Evolutionary conservation across 2,888 invertebrate genomes (phyloP).

Genomic region (Limnephilus marmoratus): DNA sequence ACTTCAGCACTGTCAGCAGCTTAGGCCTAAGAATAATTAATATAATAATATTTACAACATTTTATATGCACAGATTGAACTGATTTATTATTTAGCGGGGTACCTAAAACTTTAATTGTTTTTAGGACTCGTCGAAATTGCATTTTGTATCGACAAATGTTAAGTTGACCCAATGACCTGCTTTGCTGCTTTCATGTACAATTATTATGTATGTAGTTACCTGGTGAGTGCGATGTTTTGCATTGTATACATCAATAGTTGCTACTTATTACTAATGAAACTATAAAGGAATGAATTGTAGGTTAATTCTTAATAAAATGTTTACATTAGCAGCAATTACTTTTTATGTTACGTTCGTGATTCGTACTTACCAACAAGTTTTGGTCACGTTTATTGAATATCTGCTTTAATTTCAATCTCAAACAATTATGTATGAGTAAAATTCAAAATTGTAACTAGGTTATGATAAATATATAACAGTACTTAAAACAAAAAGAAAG

Average conservation of each 20-base stretch:
- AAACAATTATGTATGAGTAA: too few species aligned
- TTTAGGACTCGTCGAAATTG: background rate
- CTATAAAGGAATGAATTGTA: background rate
- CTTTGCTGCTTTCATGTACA: background rate
- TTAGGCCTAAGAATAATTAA: background rate
- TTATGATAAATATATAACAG: background rate
- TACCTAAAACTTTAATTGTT: background rate
- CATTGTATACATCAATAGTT: background rate
- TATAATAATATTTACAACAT: background rate
- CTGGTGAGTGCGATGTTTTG: background rate
- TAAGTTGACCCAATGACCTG: background rate
- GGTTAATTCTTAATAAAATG: background rate
- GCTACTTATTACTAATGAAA: background rate
- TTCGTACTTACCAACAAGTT: background rate
- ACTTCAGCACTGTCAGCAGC: background rate
- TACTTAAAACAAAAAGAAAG: background rate
- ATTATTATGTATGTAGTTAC: slow-evolving; percentile 3
- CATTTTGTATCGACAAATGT: background rate
- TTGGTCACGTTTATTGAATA: background rate
- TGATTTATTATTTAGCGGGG: background rate
- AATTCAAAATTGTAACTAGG: background rate
- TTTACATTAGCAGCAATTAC: background rate
- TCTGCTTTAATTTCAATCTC: background rate
- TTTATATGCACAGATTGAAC: background rate
- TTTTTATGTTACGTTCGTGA: background rate